Evolutionary conservation across 2,888 invertebrate genomes (phyloP).

Genomic region (Pseudococcus jackbeardsleyi): DNA sequence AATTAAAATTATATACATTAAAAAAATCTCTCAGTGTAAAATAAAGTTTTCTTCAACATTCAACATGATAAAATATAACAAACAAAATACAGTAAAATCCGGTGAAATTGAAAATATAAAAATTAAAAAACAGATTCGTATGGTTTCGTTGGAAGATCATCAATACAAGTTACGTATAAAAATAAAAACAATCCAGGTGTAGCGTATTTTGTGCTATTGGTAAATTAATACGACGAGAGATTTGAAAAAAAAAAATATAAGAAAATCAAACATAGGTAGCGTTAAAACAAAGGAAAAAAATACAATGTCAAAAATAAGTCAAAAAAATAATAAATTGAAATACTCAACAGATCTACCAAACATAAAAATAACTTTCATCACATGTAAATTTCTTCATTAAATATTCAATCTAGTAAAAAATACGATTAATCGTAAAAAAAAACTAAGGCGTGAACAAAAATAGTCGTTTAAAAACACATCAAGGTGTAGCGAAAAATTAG

Average conservation of each 20-base stretch:
- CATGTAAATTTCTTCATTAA: background rate
- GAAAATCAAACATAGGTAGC: background rate
- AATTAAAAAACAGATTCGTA: background rate
- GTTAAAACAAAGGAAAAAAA: background rate
- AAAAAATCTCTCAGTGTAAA: background rate
- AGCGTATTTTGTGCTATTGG: background rate
- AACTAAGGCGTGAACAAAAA: slow-evolving; percentile 1
- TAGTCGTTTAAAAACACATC: slow-evolving; percentile 7
- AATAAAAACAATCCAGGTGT: slow-evolving; percentile 7
- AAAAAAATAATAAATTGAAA: background rate
- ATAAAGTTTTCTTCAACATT: background rate
- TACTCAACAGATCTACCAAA: background rate
- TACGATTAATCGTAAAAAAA: background rate
- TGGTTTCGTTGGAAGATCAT: background rate
- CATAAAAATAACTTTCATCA: background rate
- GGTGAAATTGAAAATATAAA: background rate
- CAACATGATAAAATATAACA: background rate
- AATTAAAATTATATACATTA: background rate
- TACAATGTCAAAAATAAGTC: background rate
- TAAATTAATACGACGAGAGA: background rate
- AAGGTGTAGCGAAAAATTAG: background rate
- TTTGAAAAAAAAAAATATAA: background rate
- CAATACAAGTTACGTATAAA: background rate
- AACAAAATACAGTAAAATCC: background rate
- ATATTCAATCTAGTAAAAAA: background rate